These are phyloP conservation scores for Drosophila acutilabella DNA, from an alignment of 2,888 invertebrate genomes.

Conservation along the genomic window DNA sequence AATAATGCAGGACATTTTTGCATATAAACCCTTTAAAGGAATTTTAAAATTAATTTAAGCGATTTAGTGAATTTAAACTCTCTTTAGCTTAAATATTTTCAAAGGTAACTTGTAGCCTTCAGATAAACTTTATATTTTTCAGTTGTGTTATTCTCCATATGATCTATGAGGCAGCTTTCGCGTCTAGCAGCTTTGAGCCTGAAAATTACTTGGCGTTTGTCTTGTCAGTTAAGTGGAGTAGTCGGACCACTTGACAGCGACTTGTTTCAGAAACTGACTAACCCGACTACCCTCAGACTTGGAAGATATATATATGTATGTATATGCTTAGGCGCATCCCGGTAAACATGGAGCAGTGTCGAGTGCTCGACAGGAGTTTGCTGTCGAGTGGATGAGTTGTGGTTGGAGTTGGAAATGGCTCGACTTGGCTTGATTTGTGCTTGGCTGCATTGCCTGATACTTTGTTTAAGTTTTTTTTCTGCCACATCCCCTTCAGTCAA, in stretches of 20 bases:
- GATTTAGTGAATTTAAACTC: too few relatives aligned
- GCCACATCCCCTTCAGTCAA: conserved; percentile 55
- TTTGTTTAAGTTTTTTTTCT: conserved; percentile 71
- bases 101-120: too few relatives aligned
- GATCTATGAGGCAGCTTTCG: conserved; percentile 4
- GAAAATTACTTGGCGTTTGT: conserved; percentile 73
- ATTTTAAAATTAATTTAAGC: too few relatives aligned
- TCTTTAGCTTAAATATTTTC: too few relatives aligned
- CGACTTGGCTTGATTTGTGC: conserved; percentile 66
- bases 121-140: too few relatives aligned
- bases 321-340: conserved; percentile 57
- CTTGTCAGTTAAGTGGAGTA: conserved; percentile 62
- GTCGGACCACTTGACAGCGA: conserved; percentile 63
- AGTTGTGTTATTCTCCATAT: neutral
- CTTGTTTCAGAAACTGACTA: conserved; percentile 46
- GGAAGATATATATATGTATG: conserved; percentile 37
- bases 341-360: conserved; percentile 39
- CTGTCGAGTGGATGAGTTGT: conserved; percentile 44
- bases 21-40: too few relatives aligned
- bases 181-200: conserved; percentile 59
- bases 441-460: conserved; percentile 76
- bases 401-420: conserved; percentile 23
- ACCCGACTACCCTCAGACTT: conserved; percentile 29
- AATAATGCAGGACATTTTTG: too few relatives aligned
- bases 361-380: conserved; percentile 53